Base-by-base conservation (phyloP, 2,888 invertebrate genomes). In the Tipula lateralis region DNA sequence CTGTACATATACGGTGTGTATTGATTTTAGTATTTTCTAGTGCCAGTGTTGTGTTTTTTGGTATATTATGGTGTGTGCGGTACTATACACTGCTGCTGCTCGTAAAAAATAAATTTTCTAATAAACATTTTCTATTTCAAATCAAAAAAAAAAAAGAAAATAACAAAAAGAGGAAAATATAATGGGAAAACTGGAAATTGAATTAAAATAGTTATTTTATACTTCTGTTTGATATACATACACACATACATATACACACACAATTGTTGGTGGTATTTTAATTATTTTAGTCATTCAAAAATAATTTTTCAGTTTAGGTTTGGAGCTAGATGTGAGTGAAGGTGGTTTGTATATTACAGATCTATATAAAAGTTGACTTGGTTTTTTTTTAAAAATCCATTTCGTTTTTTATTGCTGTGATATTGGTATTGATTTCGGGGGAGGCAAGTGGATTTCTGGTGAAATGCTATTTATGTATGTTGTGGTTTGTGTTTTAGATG, bases 101-200 rank as follows among this genome's bases (percentile, higher is more conserved):
- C 66, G 66, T 66, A 66, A 66, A 66, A 66, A 66, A 66, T 66
- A 66, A 66, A 66, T 66, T 66, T 66, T 66, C 66, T 66, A 66
- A 66, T 24, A 24, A 66, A 24, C 19, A 66, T 66, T 66, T 66
- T 66, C 66, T 66, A 66, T 66, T 66, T 12, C 66, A 66, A 66
- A 66, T 66, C 66, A 66, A 66, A 66, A 44, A 44, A 66, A 44
- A 44, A 44, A 44, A 44, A 16, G 7, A 50, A 50, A 50, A 44
- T 16, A 44, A 16, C n/a, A 44, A 44, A 50, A 50, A 50, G n/a
- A 66, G 66, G 7, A 66, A 66, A 66, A 66, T 9, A 66, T 66
- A 66, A 66, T 66, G 66, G 66, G 66, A 66, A 66, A 66, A 66
- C 66, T 66, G 66, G 66, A 66, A 66, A 66, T 66, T 66, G 66